phyloP scores from a whole-genome alignment of 2,888 invertebrate genomes.

The Stomorhina lunata region DNA sequence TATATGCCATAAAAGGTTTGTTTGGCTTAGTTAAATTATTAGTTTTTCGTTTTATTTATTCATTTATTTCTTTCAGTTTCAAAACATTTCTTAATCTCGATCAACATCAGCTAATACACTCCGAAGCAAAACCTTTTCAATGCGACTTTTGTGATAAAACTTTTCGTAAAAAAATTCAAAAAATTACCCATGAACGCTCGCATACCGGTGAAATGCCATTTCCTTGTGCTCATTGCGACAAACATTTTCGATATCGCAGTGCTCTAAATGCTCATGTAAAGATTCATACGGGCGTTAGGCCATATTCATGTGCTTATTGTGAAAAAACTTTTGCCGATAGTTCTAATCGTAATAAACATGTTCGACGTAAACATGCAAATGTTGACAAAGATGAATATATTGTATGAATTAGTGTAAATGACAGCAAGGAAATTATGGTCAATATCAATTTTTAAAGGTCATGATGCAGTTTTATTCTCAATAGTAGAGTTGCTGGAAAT shows the following conservation, averaged over 20 bases:
- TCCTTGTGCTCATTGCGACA: constrained; percentile 87
- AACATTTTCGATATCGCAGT: constrained; percentile 88
- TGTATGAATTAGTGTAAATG: background rate
- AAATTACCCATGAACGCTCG: constrained; percentile 87
- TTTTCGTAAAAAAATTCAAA: constrained; percentile 86
- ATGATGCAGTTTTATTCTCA: no score
- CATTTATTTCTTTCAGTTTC: constrained; percentile 66
- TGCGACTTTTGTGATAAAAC: constrained; percentile 83
- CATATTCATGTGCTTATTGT: constrained; percentile 87
- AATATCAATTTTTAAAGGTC: no score
- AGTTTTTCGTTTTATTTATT: background rate
- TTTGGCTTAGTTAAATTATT: background rate
- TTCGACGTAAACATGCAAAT: constrained; percentile 79
- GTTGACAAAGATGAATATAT: background rate
- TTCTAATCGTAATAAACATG: constrained; percentile 91
- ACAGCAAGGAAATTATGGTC: no score
- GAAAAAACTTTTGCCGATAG: constrained; percentile 89
- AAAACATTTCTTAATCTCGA: constrained; percentile 71
- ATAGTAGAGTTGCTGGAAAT: no score
- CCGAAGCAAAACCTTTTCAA: constrained; percentile 83
- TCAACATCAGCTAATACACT: constrained; percentile 82
- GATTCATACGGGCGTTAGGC: constrained; percentile 86
- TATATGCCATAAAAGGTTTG: constrained; percentile 77
- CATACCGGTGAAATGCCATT: constrained; percentile 90
- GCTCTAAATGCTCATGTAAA: constrained; percentile 87